Base-by-base conservation (phyloP, 2,797 vertebrate genomes). In the Cuculus canorus region DNA sequence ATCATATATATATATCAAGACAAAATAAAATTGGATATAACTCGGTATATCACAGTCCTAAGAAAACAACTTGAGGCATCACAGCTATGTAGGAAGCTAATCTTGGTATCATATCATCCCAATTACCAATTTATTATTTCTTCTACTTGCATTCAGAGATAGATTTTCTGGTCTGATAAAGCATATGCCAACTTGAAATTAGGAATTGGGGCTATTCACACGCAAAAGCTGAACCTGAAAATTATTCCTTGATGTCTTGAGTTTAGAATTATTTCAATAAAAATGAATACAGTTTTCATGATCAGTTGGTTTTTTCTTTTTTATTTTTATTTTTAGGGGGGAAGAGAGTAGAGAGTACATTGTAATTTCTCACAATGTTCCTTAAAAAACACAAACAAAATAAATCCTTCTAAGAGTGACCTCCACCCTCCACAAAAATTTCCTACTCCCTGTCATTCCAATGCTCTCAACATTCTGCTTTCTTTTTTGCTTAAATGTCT, bases 81-180 rank as follows among this genome's bases (percentile, higher is more conserved):
- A 1, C 22, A 81, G 65, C 37, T 89, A 82, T 32, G 24, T 60
- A 81, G 71, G 28, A 83, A 91, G 57, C 53, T 91, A 85, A 91
- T 77, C 45, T 78, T 82, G 39, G 23, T 91, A 71, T 86, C 52
- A 54, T 79, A 76, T 82, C 65, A 73, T 87, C 66, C 61, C 28
- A 89, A 91, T 85, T 94, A 91, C 37, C 7, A 53, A n/a, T 79
- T 85, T 95, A 64, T 91, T 92, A 87, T 92, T 93, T 85, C 64
- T 82, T 77, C 27, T 0, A 0, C 48, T 91, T 87, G 35, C 24
- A 52, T 72, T 89, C 79, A 61, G 50, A 87, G 61, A 73, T 28
- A n/a, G 37, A 85, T 95, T 92, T 82, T 82, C 41, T 35, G 71
- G 10, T 54, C 57, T 82, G 41, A 70, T 75, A 93, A 94, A 93